Base-by-base conservation (phyloP, 2,888 invertebrate genomes). In the Parelbella ahira region DNA sequence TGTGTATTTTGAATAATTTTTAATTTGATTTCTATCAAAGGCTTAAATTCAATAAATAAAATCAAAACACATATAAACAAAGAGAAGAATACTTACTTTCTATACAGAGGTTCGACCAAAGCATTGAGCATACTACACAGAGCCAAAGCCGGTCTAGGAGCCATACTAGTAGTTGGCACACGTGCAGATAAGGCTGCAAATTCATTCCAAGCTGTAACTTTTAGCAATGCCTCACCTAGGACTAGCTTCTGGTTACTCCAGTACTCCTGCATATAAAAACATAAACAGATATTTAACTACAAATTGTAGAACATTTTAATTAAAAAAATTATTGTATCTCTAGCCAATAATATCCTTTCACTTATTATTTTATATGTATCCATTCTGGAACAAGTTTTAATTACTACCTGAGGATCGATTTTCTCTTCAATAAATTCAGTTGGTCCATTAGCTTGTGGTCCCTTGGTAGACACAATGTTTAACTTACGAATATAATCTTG, bases 161-260 rank as follows among this genome's bases (percentile, higher is more conserved):
- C 92, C 48, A 95, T 90, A 4, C 93, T 91, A 52, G 92, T 92
- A 43, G 93, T 92, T 0, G 99, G 99, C 47, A 99, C 86, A 38
- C 94, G 90, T 54, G 93, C 92, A 13, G 96, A 92, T 44, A 99
- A 88, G 51, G 90, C 89, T 47, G 92, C 90, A 1, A 97, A 97
- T 62, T 94, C 94, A 8, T 91, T 90, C 98, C 98, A 99, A 57
- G 96, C 97, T 1, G 96, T 97, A 51, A 97, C 91, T 50, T 91
- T 91, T 4, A 99, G 72, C 30, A 98, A 80, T 0, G 97, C 97
- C 70, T 97, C 96, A 59, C 96, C 94, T 11, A 99, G 88, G 12
- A 97, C 96, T 58, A 98, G 91, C 81, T 99, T 99, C 78, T 99
- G 98, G 86, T 99, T 99, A 34, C 76, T 84, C 66, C 88, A 82